phyloP scores from a whole-genome alignment of 2,113 vertebrate genomes.

The Xiphorhynchus elegans region DNA sequence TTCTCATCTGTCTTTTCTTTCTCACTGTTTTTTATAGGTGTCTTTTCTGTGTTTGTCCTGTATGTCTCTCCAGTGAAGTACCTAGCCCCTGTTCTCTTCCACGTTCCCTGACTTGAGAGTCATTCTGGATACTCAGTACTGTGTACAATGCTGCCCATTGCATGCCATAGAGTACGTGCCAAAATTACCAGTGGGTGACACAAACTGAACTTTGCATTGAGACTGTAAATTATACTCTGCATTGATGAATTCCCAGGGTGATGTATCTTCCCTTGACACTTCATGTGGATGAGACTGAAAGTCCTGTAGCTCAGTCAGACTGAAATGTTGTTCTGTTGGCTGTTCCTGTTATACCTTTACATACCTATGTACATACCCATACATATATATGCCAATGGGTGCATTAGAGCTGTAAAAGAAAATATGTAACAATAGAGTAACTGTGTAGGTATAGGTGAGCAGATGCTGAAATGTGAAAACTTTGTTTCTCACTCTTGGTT shows the following conservation, averaged over 20 bases:
- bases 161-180: not conserved
- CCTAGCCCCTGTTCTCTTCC: not conserved
- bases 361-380: no score
- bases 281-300: not conserved
- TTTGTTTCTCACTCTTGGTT: not conserved
- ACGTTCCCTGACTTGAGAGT: not conserved
- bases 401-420: not conserved
- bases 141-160: not conserved
- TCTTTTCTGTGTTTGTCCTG: not conserved
- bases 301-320: not conserved
- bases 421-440: not conserved
- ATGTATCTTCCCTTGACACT: not conserved
- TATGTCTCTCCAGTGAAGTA: not conserved
- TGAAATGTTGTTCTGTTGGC: not conserved
- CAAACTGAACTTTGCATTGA: not conserved
- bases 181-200: not conserved
- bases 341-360: not conserved
- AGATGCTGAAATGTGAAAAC: not conserved
- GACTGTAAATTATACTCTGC: not conserved
- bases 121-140: not conserved
- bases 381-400: not conserved
- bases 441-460: not conserved
- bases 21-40: not conserved
- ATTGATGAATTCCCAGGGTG: not conserved
- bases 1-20: not conserved